Base-by-base conservation (phyloP, 2,113 vertebrate genomes). In the Vombatus ursinus region DNA sequence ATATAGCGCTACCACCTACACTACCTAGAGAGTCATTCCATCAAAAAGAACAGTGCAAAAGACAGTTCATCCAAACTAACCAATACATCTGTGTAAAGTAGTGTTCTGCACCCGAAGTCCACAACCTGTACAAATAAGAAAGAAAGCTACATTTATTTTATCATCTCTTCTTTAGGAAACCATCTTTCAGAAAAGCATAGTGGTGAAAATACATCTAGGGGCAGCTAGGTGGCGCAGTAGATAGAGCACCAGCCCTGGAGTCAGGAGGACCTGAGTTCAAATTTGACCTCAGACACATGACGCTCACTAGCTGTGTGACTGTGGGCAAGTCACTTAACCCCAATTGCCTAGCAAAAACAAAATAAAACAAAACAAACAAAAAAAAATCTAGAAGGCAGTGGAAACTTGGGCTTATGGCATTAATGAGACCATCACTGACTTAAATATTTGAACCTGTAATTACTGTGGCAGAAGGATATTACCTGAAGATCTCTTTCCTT, bases 401-500 rank as follows among this genome's bases (percentile, higher is more conserved):
- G 95, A 96, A 96, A 61, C 90, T 8, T 2, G 95, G 93, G 91
- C 6, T 90, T 23, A 94, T 96, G 97, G 93, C 91, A 93, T 90
- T 92, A 92, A 96, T 95, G 95, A 96, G 96, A 91, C 51, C 95
- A 26, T 98, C 92, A 95, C 89, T 96, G 95, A 96, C 96, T 93
- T 94, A 95, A 94, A 95, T 96, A 96, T 95, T 94, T 92, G 95
- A 97, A 97, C 95, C 89, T 95, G 94, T 94, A 96, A 97, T 97
- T 96, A 94, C 96, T 97, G 93, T 68, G 96, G 95, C 95, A 96
- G 95, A 97, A 96, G 51, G 90, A 54, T 93, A 94, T 95, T 95
- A 95, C 96, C 97, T 97, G 96, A 95, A 97, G 96, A 97, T 90
- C 94, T 92, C 92, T 95, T 96, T 97, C 94, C 95, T 97, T 97